phyloP scores from a whole-genome alignment of 1,140 invertebrate species.

The Diorhabda elongata region DNA sequence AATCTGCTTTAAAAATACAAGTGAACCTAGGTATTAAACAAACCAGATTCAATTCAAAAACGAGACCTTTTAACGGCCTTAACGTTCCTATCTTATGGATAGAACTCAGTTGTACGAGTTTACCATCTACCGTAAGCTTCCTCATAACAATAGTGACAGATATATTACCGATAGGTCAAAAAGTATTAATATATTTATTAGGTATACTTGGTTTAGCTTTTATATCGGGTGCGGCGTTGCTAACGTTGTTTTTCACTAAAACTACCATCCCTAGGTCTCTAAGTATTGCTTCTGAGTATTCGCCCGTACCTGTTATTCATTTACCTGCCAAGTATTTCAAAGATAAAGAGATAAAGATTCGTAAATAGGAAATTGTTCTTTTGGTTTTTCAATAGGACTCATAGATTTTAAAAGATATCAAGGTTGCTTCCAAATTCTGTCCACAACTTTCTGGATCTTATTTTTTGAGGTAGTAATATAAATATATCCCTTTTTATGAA shows the following conservation, averaged over 20 bases:
- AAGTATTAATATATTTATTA: conserved; percentile 43
- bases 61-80: conserved; percentile 56
- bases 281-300: conserved; percentile 25
- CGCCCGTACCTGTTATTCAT: conserved; percentile 26
- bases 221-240: conserved; percentile 43
- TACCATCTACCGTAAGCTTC: conserved; percentile 38
- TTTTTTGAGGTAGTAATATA: no score
- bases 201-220: conserved; percentile 44
- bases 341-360: conserved; percentile 25
- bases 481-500: no score
- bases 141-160: conserved; percentile 42
- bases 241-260: conserved; percentile 22
- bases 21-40: conserved; percentile 62
- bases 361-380: conserved; percentile 15
- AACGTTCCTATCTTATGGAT: conserved; percentile 64
- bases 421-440: not conserved
- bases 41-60: conserved; percentile 52
- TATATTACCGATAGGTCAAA: conserved; percentile 43
- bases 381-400: not conserved
- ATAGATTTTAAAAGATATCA: not conserved
- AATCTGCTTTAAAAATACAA: conserved; percentile 58
- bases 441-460: no score
- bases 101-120: conserved; percentile 52
- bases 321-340: conserved; percentile 25
- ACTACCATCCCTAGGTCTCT: conserved; percentile 17